Evolutionary conservation across 2,797 vertebrate species (phyloP).

Genomic region (Perodicticus potto): DNA sequence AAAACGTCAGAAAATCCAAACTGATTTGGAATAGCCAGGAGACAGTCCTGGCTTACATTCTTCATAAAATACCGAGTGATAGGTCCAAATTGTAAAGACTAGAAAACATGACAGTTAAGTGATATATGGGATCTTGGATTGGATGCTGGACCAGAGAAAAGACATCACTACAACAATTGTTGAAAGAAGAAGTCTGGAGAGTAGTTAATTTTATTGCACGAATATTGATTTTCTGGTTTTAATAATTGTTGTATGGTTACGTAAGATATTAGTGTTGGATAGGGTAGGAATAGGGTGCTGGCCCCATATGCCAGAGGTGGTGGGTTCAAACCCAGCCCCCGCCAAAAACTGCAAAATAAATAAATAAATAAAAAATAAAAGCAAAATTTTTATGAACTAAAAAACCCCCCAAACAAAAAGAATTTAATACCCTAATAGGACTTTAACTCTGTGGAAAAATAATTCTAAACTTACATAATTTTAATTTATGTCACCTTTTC

Average conservation of each 20-base stretch:
- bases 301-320: too few species aligned
- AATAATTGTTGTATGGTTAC: background rate
- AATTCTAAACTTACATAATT: constrained; percentile 54
- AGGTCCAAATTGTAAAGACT: background rate
- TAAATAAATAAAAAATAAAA: too few species aligned
- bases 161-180: background rate
- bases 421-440: background rate
- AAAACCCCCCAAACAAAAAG: background rate
- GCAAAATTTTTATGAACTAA: too few species aligned
- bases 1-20: background rate
- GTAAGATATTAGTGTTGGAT: background rate
- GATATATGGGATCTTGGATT: background rate
- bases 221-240: constrained; percentile 31
- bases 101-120: background rate
- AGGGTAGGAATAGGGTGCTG: too few species aligned
- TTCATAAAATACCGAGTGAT: background rate
- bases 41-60: background rate
- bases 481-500: constrained; percentile 28
- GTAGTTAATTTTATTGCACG: background rate
- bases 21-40: background rate
- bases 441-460: constrained; percentile 62
- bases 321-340: too few species aligned
- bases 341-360: too few species aligned
- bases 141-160: background rate
- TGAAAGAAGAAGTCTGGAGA: background rate